Conservation (phyloP, 1,140 invertebrate species). For the Ceratoteleas bidentatus region DNA sequence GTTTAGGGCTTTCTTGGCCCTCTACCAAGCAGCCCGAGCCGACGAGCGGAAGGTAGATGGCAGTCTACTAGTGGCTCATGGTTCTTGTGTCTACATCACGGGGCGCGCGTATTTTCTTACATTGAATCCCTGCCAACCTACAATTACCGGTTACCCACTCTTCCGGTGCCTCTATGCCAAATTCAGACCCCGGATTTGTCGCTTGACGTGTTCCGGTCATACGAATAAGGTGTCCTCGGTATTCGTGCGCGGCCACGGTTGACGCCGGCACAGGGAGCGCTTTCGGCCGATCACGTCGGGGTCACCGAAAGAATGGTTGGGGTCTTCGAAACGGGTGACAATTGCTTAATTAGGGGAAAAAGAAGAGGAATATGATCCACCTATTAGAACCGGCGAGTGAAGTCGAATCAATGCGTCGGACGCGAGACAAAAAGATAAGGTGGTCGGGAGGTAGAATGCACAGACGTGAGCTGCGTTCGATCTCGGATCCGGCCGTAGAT, state of each 20-base stretch:
- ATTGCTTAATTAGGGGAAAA: too few relatives aligned
- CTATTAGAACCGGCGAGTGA: conserved; percentile 65
- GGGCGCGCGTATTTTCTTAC: conserved; percentile 79
- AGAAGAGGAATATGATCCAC: conserved; percentile 69
- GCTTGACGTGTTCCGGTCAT: conserved; percentile 70
- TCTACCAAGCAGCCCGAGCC: conserved; percentile 73
- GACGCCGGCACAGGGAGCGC: conserved; percentile 49
- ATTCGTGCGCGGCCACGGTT: conserved; percentile 13
- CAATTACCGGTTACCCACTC: conserved; percentile 81
- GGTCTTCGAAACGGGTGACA: too few relatives aligned
- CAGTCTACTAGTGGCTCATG: conserved; percentile 73
- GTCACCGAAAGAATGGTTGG: too few relatives aligned
- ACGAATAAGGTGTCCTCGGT: conserved; percentile 64
- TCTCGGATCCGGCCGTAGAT: conserved; percentile 31
- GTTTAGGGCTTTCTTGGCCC: conserved; percentile 79
- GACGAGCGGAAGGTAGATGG: conserved; percentile 44
- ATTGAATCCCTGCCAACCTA: conserved; percentile 81
- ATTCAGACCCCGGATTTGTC: conserved; percentile 69
- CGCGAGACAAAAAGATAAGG: conserved; percentile 55
- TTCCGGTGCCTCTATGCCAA: conserved; percentile 75
- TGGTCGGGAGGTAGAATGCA: conserved; percentile 45
- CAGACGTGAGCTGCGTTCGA: conserved; percentile 56
- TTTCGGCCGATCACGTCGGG: background rate
- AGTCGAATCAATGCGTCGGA: conserved; percentile 64
- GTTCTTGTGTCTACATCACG: conserved; percentile 72